Base-by-base conservation (phyloP, 2,888 invertebrate species). In the Julus scanicus region DNA sequence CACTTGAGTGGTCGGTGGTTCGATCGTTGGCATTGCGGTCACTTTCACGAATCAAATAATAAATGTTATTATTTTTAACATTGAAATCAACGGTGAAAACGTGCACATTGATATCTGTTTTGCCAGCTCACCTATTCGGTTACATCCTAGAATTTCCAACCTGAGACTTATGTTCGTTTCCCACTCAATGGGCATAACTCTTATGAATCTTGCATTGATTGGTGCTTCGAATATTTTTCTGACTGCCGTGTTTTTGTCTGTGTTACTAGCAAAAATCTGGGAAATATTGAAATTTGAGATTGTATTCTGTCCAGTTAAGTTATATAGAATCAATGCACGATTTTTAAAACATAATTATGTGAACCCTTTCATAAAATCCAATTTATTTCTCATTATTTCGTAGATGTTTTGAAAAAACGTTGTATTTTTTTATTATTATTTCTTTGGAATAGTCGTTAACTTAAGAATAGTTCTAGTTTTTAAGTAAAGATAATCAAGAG, bases 91-190 rank as follows among this genome's bases (percentile, higher is more conserved):
- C 2, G 8, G 44, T 44, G 8, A 44, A 44, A 44, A 8, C 6
- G 44, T 1, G 44, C 6, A 44, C 44, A 8, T 15, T 0, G 53
- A 53, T 53, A 1, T 17, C 17, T 53, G 15, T 53, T 53, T 71
- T 11, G 29, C 8, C 29, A 88, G n/a, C 90, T 89, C 90, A 91
- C 91, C 90, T 37, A 84, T 63, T 86, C 86, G 49, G 87, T 90
- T 89, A 90, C 92, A 92, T 5, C 92, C 92, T 44, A 91, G 90
- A 39, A 92, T 90, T 89, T 92, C 92, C 37, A 92, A 88, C 88
- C 92, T 89, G 44, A 92, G 90, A 17, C 91, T 91, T 3, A 91
- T 91, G 71, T 90, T 90, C 5, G 90, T 89, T 13, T 91, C 89
- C 88, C 90, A 90, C 37, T 89, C 89, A 2, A 91, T 90, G 4